Evolutionary conservation across 1,140 invertebrate genomes (phyloP), one percentile per base, ranked within the genome.

Genomic region (Agrilus planipennis): DNA sequence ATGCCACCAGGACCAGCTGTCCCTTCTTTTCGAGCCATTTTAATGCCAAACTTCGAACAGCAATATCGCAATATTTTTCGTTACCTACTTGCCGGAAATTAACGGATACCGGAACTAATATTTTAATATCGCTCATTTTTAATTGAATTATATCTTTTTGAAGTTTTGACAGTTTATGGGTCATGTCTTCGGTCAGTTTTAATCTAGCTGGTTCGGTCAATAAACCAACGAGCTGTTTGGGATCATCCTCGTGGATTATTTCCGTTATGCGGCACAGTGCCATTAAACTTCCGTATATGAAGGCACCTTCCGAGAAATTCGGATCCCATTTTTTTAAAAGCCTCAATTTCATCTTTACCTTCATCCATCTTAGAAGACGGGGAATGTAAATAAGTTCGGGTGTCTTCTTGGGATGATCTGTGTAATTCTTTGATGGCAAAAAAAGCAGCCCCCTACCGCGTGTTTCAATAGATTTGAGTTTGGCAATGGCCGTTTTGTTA

Each of bases 341-440:
- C 42, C 60, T 62, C 15, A 62, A 56, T 19, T 51, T 51, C 15
- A 57, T 27, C 39, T 62, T 62, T 9, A 50, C 54, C 30, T 54
- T 55, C 18, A 62, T 14, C 60, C 60, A 62, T 39, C 57, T 50
- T 2, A 58, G 39, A 2, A 62, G 30, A 19, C 54, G 52, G 4
- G 60, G 60, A 7, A 60, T 48, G 42, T 60, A 62, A 11, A 62
- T 50, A 16, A 62, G 40, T 22, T 62, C 60, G 1, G 60, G 60
- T 16, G 55, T 53, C 50, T 54, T 59, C 12, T 12, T 15, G 6
- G 29, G 15, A 16, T n/a, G n/a, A n/a, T n/a, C n/a, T n/a, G n/a
- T n/a, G n/a, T n/a, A n/a, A n/a, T n/a, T n/a, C n/a, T n/a, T n/a
- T n/a, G n/a, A n/a, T n/a, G n/a, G n/a, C n/a, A n/a, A n/a, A n/a